These are phyloP conservation scores for Cheirogaleus major DNA, from an alignment of 2,797 vertebrate species.

Conservation along the genomic window DNA sequence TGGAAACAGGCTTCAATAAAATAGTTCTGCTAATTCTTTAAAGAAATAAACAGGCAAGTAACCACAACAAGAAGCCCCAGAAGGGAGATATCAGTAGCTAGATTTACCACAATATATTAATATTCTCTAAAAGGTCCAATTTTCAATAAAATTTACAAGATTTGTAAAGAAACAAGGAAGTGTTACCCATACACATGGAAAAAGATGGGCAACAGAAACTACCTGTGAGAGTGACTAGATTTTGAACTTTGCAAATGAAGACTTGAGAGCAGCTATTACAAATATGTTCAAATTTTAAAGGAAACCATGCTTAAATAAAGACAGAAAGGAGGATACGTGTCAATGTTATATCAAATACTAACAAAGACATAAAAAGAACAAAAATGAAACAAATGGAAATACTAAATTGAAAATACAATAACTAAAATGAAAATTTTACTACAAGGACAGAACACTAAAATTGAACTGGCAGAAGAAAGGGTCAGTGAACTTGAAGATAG, in stretches of 20 bases:
- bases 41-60: not conserved
- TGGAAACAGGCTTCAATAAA: not conserved
- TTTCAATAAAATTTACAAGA: not conserved
- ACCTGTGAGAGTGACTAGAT: not conserved
- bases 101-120: not conserved
- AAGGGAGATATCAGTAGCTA: not conserved
- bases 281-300: not conserved
- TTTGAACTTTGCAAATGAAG: not conserved
- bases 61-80: not conserved
- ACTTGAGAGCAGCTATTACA: not conserved
- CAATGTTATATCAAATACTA: not conserved
- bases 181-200: not conserved
- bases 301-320: not conserved
- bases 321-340: not conserved
- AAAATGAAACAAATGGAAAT: not conserved
- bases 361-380: not conserved
- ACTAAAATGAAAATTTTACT: not conserved
- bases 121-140: not conserved
- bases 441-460: not conserved
- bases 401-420: not conserved
- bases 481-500: no score
- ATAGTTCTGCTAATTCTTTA: not conserved
- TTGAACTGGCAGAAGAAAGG: not conserved
- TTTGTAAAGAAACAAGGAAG: not conserved
- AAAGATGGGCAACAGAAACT: not conserved